Evolutionary conservation across 2,888 invertebrate species (phyloP).

Genomic region (Aromia moschata): DNA sequence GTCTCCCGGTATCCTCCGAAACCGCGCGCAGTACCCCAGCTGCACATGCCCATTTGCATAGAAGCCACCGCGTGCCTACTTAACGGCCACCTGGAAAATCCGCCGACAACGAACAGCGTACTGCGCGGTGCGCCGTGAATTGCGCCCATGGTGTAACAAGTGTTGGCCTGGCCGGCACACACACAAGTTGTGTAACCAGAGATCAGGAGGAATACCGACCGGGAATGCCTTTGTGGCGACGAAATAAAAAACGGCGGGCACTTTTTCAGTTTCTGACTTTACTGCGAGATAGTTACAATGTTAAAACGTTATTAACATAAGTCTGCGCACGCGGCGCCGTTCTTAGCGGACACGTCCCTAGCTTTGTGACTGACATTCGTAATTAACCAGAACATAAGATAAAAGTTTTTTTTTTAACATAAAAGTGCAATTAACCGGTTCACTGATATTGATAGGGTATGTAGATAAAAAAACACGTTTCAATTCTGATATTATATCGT

Average conservation of each 20-base stretch:
- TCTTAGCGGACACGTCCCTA: slow-evolving; percentile 47
- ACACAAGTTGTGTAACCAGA: slow-evolving; percentile 30
- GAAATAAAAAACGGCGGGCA: slow-evolving; percentile 29
- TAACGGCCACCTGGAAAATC: slow-evolving; percentile 8
- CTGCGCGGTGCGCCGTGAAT: too few species aligned
- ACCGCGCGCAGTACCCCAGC: too few species aligned
- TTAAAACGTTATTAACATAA: slow-evolving; percentile 49
- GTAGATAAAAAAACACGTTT: too few species aligned
- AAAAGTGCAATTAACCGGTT: too few species aligned
- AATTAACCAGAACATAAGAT: too few species aligned
- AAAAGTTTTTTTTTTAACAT: too few species aligned
- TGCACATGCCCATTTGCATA: slow-evolving; percentile 14
- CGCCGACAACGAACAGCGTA: too few species aligned
- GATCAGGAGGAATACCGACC: slow-evolving; percentile 34
- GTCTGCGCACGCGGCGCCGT: slow-evolving; percentile 42
- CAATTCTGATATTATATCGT: too few species aligned
- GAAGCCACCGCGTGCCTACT: slow-evolving; percentile 5
- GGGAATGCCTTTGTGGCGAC: slow-evolving; percentile 37
- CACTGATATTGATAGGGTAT: too few species aligned
- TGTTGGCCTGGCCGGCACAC: slow-evolving; percentile 2
- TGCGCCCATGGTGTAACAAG: slow-evolving; percentile 16
- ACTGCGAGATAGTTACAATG: slow-evolving; percentile 44
- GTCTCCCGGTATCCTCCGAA: too few species aligned
- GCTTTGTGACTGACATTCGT: neutral
- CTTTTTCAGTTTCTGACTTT: slow-evolving; percentile 29